Evolutionary conservation across 2,888 invertebrate species (phyloP).

Genomic region (Linyphia triangularis): DNA sequence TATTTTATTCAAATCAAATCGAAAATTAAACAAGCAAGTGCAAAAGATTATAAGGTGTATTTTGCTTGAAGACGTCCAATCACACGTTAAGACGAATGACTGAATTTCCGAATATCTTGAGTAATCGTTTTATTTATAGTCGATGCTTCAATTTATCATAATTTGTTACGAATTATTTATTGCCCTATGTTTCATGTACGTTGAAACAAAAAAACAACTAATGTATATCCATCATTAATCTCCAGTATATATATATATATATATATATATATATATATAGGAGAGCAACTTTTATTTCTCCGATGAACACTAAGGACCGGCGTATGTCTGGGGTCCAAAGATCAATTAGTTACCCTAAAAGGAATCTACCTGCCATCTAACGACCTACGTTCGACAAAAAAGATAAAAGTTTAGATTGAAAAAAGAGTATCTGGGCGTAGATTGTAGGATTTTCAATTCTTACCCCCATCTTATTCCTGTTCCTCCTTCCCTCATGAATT

Average conservation of each 20-base stretch:
- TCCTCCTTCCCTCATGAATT: neutral
- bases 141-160: neutral
- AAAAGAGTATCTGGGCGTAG: neutral
- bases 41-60: no score
- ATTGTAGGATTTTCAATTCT: neutral
- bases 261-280: no score
- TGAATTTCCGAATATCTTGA: neutral
- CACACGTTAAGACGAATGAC: neutral
- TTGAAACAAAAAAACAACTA: neutral
- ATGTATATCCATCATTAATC: neutral
- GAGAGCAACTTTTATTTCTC: neutral
- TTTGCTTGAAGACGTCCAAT: no score
- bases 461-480: neutral
- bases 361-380: neutral
- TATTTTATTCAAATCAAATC: no score
- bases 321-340: neutral
- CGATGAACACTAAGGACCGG: neutral
- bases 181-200: neutral
- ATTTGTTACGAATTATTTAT: neutral
- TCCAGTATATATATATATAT: neutral
- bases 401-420: constrained; percentile 18
- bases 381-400: neutral
- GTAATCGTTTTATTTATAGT: neutral
- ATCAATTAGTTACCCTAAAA: constrained; percentile 34
- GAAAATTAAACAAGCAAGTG: no score